Conservation (phyloP, 2,113 vertebrate genomes). For the Cairina moschata region DNA sequence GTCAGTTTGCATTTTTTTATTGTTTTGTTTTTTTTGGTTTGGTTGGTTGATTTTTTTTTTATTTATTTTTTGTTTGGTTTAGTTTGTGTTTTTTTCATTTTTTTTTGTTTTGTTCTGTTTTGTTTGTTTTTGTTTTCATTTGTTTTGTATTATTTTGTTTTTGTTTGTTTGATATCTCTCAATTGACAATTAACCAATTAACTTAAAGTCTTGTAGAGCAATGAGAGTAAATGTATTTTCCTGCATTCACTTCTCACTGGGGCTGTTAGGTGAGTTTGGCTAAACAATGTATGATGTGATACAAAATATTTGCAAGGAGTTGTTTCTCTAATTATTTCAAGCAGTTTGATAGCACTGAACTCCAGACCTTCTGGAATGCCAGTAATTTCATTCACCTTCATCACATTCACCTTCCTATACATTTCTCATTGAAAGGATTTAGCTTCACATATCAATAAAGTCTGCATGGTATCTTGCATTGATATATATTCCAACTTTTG, state of each 20-base stretch:
- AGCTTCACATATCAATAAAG: background rate
- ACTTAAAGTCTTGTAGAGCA: background rate
- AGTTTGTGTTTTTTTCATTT: too few species aligned
- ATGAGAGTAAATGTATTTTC: background rate
- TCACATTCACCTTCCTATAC: background rate
- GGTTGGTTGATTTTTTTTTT: too few species aligned
- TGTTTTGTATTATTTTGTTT: background rate
- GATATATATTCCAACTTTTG: background rate
- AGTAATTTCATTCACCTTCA: background rate
- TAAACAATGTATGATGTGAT: background rate
- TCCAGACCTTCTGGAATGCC: background rate
- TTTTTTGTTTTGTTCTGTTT: too few species aligned
- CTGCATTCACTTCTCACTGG: background rate
- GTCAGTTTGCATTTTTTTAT: too few species aligned
- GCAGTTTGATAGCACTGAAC: background rate
- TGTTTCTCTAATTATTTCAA: background rate
- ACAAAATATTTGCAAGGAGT: background rate
- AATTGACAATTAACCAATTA: background rate
- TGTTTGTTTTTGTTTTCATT: too few species aligned
- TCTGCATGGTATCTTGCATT: background rate
- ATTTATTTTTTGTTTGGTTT: too few species aligned
- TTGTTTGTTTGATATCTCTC: background rate
- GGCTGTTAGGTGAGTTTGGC: background rate
- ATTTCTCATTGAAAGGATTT: background rate
- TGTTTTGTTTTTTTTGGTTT: too few species aligned